phyloP scores from a whole-genome alignment of 1,140 invertebrate species.

The Chionoecetes opilio region DNA sequence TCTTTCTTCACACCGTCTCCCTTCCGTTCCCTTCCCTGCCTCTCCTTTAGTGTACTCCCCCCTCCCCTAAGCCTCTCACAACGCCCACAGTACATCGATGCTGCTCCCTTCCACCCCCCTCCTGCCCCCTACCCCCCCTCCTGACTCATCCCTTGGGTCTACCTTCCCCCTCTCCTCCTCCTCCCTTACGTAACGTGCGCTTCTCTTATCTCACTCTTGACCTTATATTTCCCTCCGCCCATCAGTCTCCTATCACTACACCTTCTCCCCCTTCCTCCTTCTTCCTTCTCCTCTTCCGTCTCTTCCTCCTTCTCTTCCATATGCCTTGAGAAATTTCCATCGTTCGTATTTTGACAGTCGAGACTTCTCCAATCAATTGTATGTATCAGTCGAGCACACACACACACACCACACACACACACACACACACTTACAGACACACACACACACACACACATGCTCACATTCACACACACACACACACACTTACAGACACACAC shows the following conservation, averaged over 20 bases:
- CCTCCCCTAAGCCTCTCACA: not conserved
- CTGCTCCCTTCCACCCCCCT: not conserved
- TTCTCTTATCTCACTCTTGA: constrained; percentile 18
- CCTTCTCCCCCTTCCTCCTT: not conserved
- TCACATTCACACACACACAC: not conserved
- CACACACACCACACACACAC: not conserved
- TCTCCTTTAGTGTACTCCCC: not conserved
- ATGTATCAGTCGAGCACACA: not conserved
- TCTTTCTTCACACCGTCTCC: not conserved
- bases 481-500: not conserved
- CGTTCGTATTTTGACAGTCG: not conserved
- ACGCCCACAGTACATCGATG: not conserved
- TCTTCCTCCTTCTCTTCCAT: not conserved
- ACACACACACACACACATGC: constrained; percentile 5
- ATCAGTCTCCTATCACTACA: not conserved
- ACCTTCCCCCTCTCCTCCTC: not conserved
- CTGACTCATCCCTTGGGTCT: not conserved
- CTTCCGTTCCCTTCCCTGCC: not conserved
- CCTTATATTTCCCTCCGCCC: not conserved
- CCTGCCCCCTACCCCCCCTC: not conserved
- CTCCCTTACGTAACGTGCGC: not conserved
- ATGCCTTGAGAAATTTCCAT: not conserved
- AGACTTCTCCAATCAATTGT: not conserved
- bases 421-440: not conserved
- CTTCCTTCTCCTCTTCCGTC: not conserved